Evolutionary conservation across 2,797 vertebrate genomes (phyloP), one percentile per base, ranked within the genome.

Genomic region (Hemibagrus guttatus): DNA sequence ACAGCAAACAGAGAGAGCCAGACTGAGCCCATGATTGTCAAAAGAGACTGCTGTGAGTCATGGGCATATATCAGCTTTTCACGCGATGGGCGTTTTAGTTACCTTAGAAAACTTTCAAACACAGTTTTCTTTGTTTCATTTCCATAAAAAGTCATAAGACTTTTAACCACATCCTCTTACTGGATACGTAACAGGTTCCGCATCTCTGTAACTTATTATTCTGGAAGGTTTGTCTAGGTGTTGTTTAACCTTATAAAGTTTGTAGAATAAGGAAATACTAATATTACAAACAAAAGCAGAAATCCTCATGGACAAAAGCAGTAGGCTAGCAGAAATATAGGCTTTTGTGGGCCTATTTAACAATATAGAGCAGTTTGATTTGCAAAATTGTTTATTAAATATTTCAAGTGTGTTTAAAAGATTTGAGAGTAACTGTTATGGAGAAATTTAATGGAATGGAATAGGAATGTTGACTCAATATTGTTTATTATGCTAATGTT

Each of bases 1-100:
- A 95, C 72, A 86, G 68, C 59, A 59, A 93, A 78, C 58, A 94
- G 61, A 12, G 12, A 63, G n/a, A 85, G 85, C 17, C 66, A 52
- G 78, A 39, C 76, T 78, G 89, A 88, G 91, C 92, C 93, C 89
- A 81, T 94, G 90, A 35, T 81, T 78, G 39, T 81, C 39, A 81
- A 31, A 0, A 64, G 19, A 61, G 7, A 81, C 58, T 85, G 75
- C 21, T 66, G 11, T 39, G 28, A 85, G 3, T 74, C 58, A 49
- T 8, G 17, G 19, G 5, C 46, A 8, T 56, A 21, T 28, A 23
- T n/a, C 35, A 35, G 23, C 13, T 31, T 46, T 52, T 71, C 56
- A 87, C 23, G 35, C 83, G 64, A 63, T 13, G 7, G 81, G 81
- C 28, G 56, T 11, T 31, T 61, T 72, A 54, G 8, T 23, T 39